Conservation (phyloP, 2,113 vertebrate species). For the Prunella himalayana region DNA sequence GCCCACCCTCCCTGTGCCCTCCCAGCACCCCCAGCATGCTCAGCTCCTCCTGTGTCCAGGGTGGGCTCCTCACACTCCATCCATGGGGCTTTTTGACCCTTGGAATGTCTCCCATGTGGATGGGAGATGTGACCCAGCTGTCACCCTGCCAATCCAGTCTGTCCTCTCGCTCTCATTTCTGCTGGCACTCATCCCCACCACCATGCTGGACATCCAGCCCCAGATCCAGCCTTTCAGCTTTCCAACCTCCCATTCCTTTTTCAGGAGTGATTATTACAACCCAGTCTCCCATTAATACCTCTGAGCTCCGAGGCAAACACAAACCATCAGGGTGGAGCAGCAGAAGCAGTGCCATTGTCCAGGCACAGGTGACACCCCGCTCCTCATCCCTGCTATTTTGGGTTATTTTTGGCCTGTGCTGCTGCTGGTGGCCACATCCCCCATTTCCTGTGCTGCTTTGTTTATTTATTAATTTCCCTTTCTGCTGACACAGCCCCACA, state of each 20-base stretch:
- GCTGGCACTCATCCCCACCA: not conserved
- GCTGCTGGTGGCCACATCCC: not conserved
- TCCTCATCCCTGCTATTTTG: not conserved
- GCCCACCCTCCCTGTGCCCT: accelerated
- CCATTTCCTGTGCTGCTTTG: conserved; percentile 10
- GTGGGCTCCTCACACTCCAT: not conserved
- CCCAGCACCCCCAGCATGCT: accelerated
- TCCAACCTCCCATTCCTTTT: not conserved
- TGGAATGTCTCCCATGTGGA: accelerated
- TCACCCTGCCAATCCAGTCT: not conserved
- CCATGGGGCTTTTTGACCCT: not conserved
- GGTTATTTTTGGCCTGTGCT: not conserved
- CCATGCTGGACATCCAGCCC: not conserved
- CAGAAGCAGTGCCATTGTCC: accelerated
- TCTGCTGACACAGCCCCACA: conserved; percentile 80
- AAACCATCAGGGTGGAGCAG: not conserved
- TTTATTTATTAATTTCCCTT: conserved; percentile 62
- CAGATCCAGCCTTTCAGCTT: not conserved
- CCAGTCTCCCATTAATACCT: not conserved
- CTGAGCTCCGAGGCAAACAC: not conserved
- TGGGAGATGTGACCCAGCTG: not conserved
- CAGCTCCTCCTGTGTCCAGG: not conserved
- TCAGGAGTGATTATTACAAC: not conserved
- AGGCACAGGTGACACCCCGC: not conserved
- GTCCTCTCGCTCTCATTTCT: not conserved